These are phyloP conservation scores for Mionectes olivaceus DNA, from an alignment of 2,797 vertebrate species.

Conservation along the genomic window DNA sequence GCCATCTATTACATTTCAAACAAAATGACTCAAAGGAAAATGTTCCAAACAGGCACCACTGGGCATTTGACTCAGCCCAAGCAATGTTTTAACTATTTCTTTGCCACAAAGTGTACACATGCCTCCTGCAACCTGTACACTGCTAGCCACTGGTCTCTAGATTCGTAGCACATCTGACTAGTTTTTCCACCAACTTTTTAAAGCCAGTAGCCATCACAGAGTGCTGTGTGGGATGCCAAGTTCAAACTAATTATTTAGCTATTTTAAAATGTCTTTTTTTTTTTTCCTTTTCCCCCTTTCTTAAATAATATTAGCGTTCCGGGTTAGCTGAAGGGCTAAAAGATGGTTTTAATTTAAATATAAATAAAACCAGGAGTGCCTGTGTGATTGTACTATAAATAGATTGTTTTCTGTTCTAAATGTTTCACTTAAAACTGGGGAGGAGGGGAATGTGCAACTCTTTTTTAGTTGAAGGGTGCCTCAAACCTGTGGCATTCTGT, in stretches of 20 bases:
- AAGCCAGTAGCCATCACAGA: not conserved
- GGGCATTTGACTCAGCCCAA: conserved; percentile 47
- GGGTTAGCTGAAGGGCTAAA: conserved; percentile 22
- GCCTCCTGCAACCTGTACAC: not conserved
- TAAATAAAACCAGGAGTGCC: conserved; percentile 39
- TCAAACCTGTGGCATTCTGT: conserved; percentile 32
- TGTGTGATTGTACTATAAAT: conserved; percentile 52
- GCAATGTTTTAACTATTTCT: conserved; percentile 9
- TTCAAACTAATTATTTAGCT: not conserved
- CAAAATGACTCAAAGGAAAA: conserved; percentile 66
- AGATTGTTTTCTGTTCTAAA: conserved; percentile 38
- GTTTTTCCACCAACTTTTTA: not conserved
- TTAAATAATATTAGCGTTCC: not conserved
- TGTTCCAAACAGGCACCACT: conserved; percentile 48
- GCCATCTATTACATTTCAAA: conserved; percentile 51
- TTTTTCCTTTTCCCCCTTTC: not conserved
- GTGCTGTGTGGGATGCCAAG: not conserved
- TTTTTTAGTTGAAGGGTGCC: not conserved
- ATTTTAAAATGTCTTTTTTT: not conserved
- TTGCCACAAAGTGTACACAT: not conserved
- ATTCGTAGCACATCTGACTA: not conserved
- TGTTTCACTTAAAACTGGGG: conserved; percentile 11
- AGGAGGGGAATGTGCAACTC: not conserved
- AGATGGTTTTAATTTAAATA: conserved; percentile 63
- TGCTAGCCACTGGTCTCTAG: not conserved